Base-by-base conservation (phyloP, 1,140 invertebrate genomes). In the Caenorhabditis inopinata region DNA sequence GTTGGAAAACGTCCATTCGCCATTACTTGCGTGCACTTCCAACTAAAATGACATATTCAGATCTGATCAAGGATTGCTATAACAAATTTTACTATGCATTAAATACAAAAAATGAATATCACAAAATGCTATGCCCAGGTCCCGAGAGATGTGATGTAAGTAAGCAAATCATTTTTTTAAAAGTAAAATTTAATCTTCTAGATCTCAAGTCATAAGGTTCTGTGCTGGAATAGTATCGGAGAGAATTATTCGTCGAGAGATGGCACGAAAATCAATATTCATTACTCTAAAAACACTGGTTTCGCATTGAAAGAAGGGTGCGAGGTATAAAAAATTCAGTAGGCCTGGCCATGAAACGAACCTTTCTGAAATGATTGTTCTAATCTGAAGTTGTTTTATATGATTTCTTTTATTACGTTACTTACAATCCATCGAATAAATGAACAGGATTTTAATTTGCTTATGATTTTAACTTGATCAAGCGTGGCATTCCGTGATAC, bases 231-330 rank as follows among this genome's bases (percentile, higher is more conserved):
- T 16, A 68, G 58, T 21, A 32, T 68, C n/a, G 58, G 58, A 11
- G 58, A 68, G n/a, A 38, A 68, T 27, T 32, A 68, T 12, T 68
- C 58, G 21, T 38, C 58, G 0, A 11, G 58, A 42, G 32, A 68
- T 25, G 58, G 58, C 5, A 68, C 35, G 38, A 11, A 38, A 38
- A 68, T 68, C 32, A 68, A 68, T 68, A 42, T 68, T 68, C 58
- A 68, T 68, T 68, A n/a, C 21, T 29, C 58, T 2, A 32, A 68
- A 21, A 68, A 68, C 21, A 7, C 58, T 29, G 58, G 38, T 38
- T 68, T 68, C n/a, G 58, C 58, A 68, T 68, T 68, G 25, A 23
- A 23, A 2, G 58, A 68, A n/a, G 58, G 58, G 29, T 68, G 58
- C 38, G 29, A 68, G 38, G 58, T 68, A 9, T 68, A 68, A 42